These are phyloP conservation scores for Serranus cabrilla DNA, from an alignment of 2,797 vertebrate genomes.

Conservation along the genomic window DNA sequence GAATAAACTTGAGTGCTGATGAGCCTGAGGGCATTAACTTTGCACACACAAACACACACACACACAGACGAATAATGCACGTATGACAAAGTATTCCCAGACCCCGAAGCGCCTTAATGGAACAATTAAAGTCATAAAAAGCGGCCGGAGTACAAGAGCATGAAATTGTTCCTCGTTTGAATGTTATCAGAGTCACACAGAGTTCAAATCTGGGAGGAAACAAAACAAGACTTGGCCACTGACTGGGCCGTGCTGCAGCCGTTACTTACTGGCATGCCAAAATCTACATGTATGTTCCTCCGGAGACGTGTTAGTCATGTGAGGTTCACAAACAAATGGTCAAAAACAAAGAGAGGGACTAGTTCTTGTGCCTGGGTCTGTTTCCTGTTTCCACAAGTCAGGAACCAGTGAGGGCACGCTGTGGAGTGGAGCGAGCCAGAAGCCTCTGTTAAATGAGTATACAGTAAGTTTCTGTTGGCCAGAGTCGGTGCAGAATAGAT, in stretches of 20 bases:
- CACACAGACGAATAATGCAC: background rate
- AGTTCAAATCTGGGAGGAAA: conserved; percentile 82
- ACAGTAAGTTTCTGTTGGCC: conserved; percentile 62
- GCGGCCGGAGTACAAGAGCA: conserved; percentile 61
- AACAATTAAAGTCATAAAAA: conserved; percentile 80
- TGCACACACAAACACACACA: conserved; percentile 36
- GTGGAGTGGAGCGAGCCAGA: conserved; percentile 43
- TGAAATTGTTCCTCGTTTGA: conserved; percentile 79
- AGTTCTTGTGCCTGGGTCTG: conserved; percentile 46
- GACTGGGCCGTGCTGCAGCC: conserved; percentile 50
- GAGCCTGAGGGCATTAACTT: conserved; percentile 64
- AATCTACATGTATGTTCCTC: conserved; percentile 69
- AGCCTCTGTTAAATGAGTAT: conserved; percentile 59
- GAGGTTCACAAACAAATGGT: conserved; percentile 62
- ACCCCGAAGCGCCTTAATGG: conserved; percentile 70
- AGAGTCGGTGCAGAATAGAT: conserved; percentile 35
- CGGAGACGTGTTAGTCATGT: conserved; percentile 44
- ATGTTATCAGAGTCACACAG: conserved; percentile 84
- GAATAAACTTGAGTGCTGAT: conserved; percentile 64
- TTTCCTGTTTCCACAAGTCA: conserved; percentile 73
- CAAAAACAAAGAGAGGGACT: conserved; percentile 45
- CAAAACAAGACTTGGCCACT: conserved; percentile 64
- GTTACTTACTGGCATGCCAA: conserved; percentile 53
- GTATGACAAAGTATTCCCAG: conserved; percentile 72
- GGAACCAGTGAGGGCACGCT: conserved; percentile 58